phyloP scores from a whole-genome alignment of 2,113 vertebrate species.

The Scomber japonicus region DNA sequence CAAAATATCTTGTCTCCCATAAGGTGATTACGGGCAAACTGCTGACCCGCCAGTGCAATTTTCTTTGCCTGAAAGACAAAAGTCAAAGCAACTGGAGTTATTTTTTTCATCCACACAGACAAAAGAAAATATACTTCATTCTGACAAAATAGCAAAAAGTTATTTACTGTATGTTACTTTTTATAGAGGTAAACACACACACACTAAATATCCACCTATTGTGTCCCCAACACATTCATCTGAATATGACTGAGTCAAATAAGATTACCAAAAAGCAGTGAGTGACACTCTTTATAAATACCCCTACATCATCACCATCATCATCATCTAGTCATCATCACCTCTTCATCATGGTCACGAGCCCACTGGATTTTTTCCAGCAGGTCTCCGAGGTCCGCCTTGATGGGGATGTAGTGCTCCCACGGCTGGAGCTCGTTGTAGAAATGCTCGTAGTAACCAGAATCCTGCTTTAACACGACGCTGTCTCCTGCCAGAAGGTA shows the following conservation, averaged over 20 bases:
- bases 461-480: slow-evolving; percentile 97
- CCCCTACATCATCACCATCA: background rate
- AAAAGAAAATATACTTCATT: background rate
- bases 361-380: slow-evolving; percentile 96
- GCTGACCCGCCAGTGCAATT: slow-evolving; percentile 92
- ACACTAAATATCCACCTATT: background rate
- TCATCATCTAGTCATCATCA: slow-evolving; percentile 61
- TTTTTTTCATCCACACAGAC: background rate
- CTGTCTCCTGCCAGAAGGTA: slow-evolving; percentile 96
- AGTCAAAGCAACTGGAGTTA: background rate
- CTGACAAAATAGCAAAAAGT: background rate
- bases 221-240: too few species aligned
- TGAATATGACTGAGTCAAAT: too few species aligned
- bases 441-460: slow-evolving; percentile 97
- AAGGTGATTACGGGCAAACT: slow-evolving; percentile 93
- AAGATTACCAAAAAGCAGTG: too few species aligned
- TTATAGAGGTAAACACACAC: background rate
- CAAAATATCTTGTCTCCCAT: slow-evolving; percentile 96
- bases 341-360: slow-evolving; percentile 93
- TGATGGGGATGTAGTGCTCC: slow-evolving; percentile 96
- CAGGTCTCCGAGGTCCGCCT: slow-evolving; percentile 93
- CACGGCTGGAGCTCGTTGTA: slow-evolving; percentile 93
- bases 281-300: too few species aligned
- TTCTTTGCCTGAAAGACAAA: slow-evolving; percentile 86
- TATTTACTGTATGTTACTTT: background rate